A percentile compares a stretch with the other conserved stretches of the same genome.
phyloP scores from a whole-genome alignment of 2,113 vertebrate genomes.

The Halcyon senegalensis region DNA sequence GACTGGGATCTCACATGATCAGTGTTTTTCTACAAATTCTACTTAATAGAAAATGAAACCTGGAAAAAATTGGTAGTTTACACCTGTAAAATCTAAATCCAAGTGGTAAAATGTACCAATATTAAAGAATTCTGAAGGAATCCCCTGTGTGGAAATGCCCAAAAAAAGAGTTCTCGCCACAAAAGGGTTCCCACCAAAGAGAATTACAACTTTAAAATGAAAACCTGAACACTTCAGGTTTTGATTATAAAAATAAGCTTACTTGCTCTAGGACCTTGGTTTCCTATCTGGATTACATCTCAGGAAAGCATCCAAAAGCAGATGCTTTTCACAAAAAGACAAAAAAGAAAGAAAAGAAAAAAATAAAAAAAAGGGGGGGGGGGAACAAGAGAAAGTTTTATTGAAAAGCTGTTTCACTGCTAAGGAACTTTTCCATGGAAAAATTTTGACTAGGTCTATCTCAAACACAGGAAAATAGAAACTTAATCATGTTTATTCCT shows the following conservation, averaged over 20 bases:
- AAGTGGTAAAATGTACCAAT: background rate
- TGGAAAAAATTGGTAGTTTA: background rate
- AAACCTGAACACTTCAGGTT: background rate
- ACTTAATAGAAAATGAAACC: background rate
- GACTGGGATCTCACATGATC: background rate
- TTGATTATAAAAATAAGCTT: background rate
- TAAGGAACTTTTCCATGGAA: background rate
- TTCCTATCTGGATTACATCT: slow-evolving; percentile 15
- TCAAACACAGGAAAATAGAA: background rate
- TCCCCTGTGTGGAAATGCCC: background rate
- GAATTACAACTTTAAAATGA: background rate
- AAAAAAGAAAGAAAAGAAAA: too few species aligned
- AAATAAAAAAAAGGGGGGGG: too few species aligned
- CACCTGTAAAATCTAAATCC: background rate
- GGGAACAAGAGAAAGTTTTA: background rate
- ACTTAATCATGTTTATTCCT: background rate
- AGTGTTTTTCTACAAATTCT: background rate
- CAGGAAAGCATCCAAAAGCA: background rate
- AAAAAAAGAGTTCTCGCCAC: background rate
- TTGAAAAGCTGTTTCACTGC: background rate
- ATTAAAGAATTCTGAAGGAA: background rate
- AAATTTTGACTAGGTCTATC: background rate
- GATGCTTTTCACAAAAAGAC: background rate
- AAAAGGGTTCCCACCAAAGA: background rate
- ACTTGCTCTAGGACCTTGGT: background rate